Evolutionary conservation across 30 jellyfish, hydroid and myxozoan genomes (phyloP).

Genomic region (Phacellophora camtschatica): DNA sequence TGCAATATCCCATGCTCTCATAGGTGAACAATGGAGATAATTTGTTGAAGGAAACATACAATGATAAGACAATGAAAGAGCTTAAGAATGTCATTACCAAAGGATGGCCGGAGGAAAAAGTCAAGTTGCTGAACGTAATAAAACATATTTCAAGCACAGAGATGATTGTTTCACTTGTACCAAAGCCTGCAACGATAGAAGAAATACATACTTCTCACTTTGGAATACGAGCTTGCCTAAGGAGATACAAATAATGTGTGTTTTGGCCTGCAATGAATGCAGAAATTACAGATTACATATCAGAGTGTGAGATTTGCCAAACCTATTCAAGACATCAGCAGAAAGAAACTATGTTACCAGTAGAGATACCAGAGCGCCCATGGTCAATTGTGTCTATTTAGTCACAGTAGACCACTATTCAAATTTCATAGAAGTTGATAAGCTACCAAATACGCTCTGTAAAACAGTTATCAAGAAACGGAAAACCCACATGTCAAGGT

Average conservation of each 20-base stretch:
- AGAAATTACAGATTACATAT: slow-evolving; percentile 50
- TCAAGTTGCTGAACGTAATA: slow-evolving; percentile 8
- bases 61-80: slow-evolving; percentile 22
- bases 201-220: slow-evolving; percentile 22
- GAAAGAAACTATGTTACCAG: slow-evolving; percentile 32
- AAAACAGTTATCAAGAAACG: slow-evolving; percentile 35
- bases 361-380: slow-evolving; percentile 51
- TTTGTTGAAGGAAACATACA: slow-evolving; percentile 34
- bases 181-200: slow-evolving; percentile 28
- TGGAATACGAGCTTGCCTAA: slow-evolving; percentile 53
- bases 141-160: slow-evolving; percentile 33
- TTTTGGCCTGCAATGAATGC: slow-evolving; percentile 49
- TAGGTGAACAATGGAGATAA: slow-evolving; percentile 48
- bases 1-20: slow-evolving; percentile 34
- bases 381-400: slow-evolving; percentile 36
- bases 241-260: slow-evolving; percentile 9
- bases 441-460: slow-evolving; percentile 33
- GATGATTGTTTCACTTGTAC: slow-evolving; percentile 29
- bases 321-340: slow-evolving; percentile 19
- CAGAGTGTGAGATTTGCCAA: slow-evolving; percentile 44
- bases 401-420: slow-evolving; percentile 66
- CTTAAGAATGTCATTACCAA: slow-evolving; percentile 11
- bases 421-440: slow-evolving; percentile 52
- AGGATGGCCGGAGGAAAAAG: slow-evolving; percentile 52
- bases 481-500: slow-evolving; percentile 46